Conservation (phyloP, 2,888 invertebrate genomes). For the Drosophila colorata region DNA sequence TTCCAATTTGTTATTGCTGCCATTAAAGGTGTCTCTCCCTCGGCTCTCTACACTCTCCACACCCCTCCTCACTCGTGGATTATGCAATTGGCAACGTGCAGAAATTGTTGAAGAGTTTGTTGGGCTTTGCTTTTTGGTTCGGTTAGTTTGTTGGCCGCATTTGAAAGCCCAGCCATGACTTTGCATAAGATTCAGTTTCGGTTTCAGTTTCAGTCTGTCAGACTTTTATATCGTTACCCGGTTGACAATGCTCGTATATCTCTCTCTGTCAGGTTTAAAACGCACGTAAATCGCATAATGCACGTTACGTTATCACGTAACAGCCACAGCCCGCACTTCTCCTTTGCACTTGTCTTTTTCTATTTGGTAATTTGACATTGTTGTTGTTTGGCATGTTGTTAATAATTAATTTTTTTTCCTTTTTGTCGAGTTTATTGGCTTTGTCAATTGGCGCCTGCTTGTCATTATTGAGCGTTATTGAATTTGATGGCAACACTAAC, state of each 20-base stretch:
- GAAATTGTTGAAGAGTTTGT: constrained; percentile 65
- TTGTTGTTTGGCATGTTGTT: constrained; percentile 37
- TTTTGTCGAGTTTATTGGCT: constrained; percentile 58
- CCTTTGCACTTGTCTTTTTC: constrained; percentile 32
- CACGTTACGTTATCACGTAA: constrained; percentile 67
- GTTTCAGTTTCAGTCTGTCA: constrained; percentile 21
- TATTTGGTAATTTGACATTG: constrained; percentile 45
- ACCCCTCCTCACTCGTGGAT: constrained; percentile 26
- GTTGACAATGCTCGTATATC: constrained; percentile 55
- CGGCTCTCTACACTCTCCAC: constrained; percentile 8
- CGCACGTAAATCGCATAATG: constrained; percentile 76
- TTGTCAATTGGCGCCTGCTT: constrained; percentile 56
- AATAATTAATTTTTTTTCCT: constrained; percentile 39
- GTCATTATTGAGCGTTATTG: constrained; percentile 52
- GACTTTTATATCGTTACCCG: constrained; percentile 35
- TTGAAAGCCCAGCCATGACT: constrained; percentile 73
- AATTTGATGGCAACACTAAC: constrained; percentile 42
- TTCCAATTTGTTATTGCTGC: constrained; percentile 73
- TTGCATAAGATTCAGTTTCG: constrained; percentile 75
- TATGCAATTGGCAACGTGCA: constrained; percentile 79
- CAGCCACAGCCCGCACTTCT: neutral
- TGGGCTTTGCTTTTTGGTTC: constrained; percentile 53
- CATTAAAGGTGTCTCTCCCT: constrained; percentile 64
- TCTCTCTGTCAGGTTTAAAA: constrained; percentile 33
- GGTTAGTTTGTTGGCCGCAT: constrained; percentile 52